These are phyloP conservation scores for Pandemis heparana DNA, from an alignment of 2,888 invertebrate species.

Conservation along the genomic window DNA sequence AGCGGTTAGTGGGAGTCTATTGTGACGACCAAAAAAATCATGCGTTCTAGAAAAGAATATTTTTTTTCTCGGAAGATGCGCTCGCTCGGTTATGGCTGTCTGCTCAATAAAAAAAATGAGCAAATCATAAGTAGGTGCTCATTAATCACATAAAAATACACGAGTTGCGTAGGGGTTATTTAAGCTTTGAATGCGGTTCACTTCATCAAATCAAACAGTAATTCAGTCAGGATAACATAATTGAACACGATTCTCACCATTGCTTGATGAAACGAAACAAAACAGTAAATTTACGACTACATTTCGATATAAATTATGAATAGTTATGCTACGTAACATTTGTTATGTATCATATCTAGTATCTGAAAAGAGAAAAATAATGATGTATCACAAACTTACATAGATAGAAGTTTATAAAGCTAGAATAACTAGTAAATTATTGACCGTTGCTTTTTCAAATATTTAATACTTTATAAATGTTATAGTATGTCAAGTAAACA, in stretches of 20 bases:
- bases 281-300: constrained; percentile 49
- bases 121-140: background rate
- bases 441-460: background rate
- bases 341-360: constrained; percentile 56
- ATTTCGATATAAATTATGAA: constrained; percentile 49
- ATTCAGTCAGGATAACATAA: constrained; percentile 47
- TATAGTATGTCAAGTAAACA: constrained; percentile 42
- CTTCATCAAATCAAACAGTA: background rate
- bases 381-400: constrained; percentile 45
- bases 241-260: constrained; percentile 66
- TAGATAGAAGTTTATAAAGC: constrained; percentile 46
- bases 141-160: background rate
- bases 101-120: background rate
- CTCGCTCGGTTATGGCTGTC: background rate
- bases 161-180: background rate
- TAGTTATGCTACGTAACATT: constrained; percentile 32
- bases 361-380: constrained; percentile 76
- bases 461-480: no score
- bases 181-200: background rate
- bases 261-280: constrained; percentile 44
- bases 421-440: background rate
- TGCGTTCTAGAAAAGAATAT: background rate
- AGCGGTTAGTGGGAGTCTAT: background rate
- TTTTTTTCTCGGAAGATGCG: background rate
- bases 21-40: background rate